Evolutionary conservation across 2,797 vertebrate species (phyloP).

Genomic region (Lepilemur septentrionalis): DNA sequence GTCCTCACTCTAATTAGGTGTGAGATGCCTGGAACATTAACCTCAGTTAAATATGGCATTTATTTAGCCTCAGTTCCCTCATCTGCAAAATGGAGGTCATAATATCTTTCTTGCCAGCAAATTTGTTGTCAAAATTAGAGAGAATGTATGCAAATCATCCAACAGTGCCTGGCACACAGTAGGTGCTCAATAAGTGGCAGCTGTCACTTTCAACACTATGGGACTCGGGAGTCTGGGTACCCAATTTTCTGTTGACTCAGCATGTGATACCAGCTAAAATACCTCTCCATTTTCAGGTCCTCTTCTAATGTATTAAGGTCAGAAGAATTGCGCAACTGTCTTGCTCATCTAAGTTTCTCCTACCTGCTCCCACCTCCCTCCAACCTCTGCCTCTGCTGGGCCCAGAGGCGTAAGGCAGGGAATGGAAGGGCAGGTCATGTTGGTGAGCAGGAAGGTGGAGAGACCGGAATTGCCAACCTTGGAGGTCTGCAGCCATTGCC

Average conservation of each 20-base stretch:
- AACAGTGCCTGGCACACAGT: background rate
- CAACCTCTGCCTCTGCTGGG: background rate
- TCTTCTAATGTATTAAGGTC: background rate
- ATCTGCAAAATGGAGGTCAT: background rate
- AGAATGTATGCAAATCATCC: background rate
- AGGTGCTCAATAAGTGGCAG: background rate
- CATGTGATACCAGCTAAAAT: background rate
- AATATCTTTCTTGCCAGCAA: background rate
- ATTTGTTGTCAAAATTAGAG: background rate
- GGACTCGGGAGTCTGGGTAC: background rate
- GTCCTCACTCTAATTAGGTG: background rate
- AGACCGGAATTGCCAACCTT: background rate
- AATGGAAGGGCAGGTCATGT: rapidly evolving
- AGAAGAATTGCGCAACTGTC: background rate
- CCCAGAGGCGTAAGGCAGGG: background rate
- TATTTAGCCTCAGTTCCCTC: background rate
- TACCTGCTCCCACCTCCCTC: background rate
- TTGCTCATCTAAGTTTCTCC: background rate
- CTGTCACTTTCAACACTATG: background rate
- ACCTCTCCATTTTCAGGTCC: background rate
- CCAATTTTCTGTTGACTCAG: background rate
- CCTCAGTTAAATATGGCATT: background rate
- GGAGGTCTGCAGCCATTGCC: background rate
- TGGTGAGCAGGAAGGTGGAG: background rate
- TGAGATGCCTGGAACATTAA: background rate